Base-by-base conservation (phyloP, 2,797 vertebrate species). In the Falco berigora region DNA sequence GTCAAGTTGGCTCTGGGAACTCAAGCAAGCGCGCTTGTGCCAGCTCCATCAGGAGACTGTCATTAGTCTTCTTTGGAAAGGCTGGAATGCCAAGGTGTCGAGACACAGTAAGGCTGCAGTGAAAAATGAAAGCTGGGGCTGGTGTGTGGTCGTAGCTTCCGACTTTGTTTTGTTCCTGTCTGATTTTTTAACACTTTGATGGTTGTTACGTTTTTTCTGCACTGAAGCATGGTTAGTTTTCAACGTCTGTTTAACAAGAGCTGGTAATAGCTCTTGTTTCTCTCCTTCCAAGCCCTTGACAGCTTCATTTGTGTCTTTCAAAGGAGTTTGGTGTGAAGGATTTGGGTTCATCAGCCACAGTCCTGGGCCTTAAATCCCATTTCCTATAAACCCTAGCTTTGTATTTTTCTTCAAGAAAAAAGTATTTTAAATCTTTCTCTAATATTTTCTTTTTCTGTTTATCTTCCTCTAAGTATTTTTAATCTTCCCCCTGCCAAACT, bases 41-140 rank as follows among this genome's bases (percentile, higher is more conserved):
- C 96, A 97, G 81, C 94, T 81, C 81, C 1, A 6, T 88, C 75
- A 88, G 91, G 87, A 97, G 94, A 86, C 91, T 95, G 92, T 93
- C 92, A 95, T 96, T 87, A 93, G 72, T 94, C 86, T 88, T 91
- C 82, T 72, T 80, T 88, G 78, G 91, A 83, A 92, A 72, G 66
- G 56, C 82, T 94, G 87, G 24, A 77, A 55, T 55, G 91, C 92
- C 82, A 88, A 94, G 96, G 82, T 95, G 64, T 86, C 77, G 12
- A 81, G 89, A 92, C 71, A 50, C 72, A 64, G 66, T 49, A 17
- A 66, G 73, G 64, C 74, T 83, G 88, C 8, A 3, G 40, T 73
- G 75, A 81, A 86, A 88, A 91, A 80, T 84, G 67, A 90, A 75
- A 88, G 72, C 84, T 78, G 62, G 34, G 71, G 46, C 81, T 0